These are phyloP conservation scores for Brachypteracias leptosomus DNA, from an alignment of 2,113 vertebrate genomes.

Conservation along the genomic window DNA sequence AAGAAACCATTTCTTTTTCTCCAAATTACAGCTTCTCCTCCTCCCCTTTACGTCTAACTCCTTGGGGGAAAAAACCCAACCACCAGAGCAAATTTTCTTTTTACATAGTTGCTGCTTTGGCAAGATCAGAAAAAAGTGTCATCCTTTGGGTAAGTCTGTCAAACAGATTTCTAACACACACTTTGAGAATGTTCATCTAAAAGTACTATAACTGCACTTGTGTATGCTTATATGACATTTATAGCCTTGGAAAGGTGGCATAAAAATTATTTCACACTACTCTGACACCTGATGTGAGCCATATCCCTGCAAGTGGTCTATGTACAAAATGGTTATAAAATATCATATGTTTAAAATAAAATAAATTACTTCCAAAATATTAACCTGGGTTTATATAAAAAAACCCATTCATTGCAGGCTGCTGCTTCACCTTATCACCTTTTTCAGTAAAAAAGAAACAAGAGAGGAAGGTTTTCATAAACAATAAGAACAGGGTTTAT, in stretches of 20 bases:
- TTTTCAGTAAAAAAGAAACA: background rate
- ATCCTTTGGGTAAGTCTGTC: conserved; percentile 59
- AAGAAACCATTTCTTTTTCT: background rate
- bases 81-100: conserved; percentile 45
- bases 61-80: background rate
- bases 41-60: background rate
- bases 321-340: background rate
- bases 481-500: background rate
- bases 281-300: conserved; percentile 29
- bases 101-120: conserved; percentile 2
- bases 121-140: conserved; percentile 59
- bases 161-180: conserved; percentile 59
- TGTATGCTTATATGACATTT: conserved; percentile 71
- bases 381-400: background rate
- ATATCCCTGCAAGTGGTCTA: background rate
- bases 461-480: background rate
- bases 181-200: conserved; percentile 59
- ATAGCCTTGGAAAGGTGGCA: conserved; percentile 74
- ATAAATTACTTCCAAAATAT: background rate
- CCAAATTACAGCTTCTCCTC: background rate
- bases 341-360: background rate
- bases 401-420: background rate
- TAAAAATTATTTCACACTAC: conserved; percentile 64
- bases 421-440: background rate
- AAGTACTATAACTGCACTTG: conserved; percentile 64